Conservation (phyloP, 35 echinoderm and acorn worm genomes). For the Heliocidaris erythrogramma region DNA sequence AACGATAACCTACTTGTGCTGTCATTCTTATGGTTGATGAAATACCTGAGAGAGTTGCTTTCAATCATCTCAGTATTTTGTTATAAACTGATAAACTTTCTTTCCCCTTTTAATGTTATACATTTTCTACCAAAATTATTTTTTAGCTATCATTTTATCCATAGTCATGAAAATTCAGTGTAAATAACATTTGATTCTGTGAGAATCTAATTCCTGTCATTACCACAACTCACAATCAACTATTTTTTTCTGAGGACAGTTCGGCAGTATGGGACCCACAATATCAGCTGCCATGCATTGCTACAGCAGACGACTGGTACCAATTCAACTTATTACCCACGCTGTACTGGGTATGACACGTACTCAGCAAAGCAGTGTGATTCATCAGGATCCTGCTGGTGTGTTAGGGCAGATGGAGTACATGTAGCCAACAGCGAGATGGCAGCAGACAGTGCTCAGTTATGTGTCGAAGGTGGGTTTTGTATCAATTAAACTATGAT, state of each 20-base stretch:
- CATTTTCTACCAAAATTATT: not conserved
- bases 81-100: no score
- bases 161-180: no score
- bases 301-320: not conserved
- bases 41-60: not conserved
- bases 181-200: not conserved
- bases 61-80: no score
- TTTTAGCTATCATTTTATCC: no score
- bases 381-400: slow-evolving; percentile 42
- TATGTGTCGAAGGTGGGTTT: slow-evolving; percentile 41
- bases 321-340: not conserved
- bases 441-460: not conserved
- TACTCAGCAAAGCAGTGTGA: slow-evolving; percentile 62
- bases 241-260: not conserved
- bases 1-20: not conserved
- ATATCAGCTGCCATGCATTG: slow-evolving; percentile 6
- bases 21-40: no score
- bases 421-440: not conserved
- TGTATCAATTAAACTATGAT: not conserved
- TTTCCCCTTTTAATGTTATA: no score
- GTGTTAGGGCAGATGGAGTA: slow-evolving; percentile 26
- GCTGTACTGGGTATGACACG: slow-evolving; percentile 11
- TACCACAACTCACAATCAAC: not conserved
- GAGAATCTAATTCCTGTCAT: not conserved
- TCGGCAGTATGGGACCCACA: not conserved